phyloP scores from a whole-genome alignment of 2,113 vertebrate species.

The Prionailurus bengalensis region DNA sequence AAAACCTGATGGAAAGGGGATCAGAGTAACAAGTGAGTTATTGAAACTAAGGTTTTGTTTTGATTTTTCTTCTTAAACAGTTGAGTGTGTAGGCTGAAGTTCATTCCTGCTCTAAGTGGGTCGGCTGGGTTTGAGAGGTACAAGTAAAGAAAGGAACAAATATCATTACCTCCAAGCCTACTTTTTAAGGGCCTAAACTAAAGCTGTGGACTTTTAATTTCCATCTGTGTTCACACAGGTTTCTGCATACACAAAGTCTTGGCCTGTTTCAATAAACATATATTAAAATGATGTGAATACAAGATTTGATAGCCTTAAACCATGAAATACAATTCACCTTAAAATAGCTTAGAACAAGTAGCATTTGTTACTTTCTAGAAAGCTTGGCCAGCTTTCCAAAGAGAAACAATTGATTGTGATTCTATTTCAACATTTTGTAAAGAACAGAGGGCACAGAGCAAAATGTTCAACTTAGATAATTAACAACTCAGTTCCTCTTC shows the following conservation, averaged over 20 bases:
- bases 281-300: background rate
- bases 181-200: background rate
- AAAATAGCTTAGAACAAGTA: background rate
- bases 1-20: background rate
- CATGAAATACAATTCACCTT: background rate
- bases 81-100: background rate
- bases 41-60: background rate
- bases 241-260: background rate
- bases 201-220: background rate
- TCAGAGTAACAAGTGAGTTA: background rate
- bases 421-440: conserved; percentile 35
- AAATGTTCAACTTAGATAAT: conserved; percentile 61
- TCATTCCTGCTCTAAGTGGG: background rate
- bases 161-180: background rate
- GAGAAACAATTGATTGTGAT: background rate
- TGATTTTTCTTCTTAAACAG: background rate
- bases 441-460: background rate
- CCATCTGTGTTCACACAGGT: background rate
- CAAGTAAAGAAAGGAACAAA: background rate
- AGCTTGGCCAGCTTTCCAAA: conserved; percentile 8
- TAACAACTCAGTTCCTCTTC: conserved; percentile 25
- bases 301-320: background rate
- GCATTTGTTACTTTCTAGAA: background rate
- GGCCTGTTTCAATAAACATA: background rate
- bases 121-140: background rate